Conservation (phyloP, 1,140 invertebrate species). For the Rhagoletis pomonella region DNA sequence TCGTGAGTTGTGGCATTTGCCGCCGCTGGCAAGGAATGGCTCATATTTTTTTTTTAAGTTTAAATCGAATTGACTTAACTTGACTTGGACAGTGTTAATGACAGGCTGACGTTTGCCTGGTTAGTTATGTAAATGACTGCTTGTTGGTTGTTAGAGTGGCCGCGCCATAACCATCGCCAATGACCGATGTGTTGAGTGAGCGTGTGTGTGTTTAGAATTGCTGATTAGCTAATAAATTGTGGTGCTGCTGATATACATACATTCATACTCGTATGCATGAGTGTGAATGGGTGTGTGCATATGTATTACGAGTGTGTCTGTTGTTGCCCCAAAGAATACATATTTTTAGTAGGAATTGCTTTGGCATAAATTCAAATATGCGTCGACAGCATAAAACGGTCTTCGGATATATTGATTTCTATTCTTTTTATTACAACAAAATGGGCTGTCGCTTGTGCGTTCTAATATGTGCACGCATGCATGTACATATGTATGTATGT, state of each 20-base stretch:
- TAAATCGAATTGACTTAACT: constrained; percentile 21
- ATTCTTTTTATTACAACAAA: constrained; percentile 3
- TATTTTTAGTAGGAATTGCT: constrained; percentile 20
- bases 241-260: neutral
- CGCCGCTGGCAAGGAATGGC: constrained; percentile 36
- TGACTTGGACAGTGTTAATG: constrained; percentile 18
- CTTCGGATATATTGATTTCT: constrained; percentile 13
- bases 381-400: constrained; percentile 13
- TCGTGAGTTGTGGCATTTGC: constrained; percentile 6
- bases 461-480: neutral
- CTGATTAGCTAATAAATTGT: constrained; percentile 34
- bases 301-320: too few relatives aligned
- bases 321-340: neutral
- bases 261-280: neutral
- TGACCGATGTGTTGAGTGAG: neutral
- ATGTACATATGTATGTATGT: neutral
- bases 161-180: constrained; percentile 9
- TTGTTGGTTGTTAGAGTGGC: neutral
- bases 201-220: constrained; percentile 27
- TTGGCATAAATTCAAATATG: neutral
- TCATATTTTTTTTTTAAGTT: constrained; percentile 7
- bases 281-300: neutral
- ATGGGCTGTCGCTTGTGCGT: neutral
- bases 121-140: neutral
- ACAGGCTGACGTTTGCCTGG: neutral